A percentile compares a stretch with the other conserved stretches of the same genome.
These are phyloP conservation scores for Anguilla rostrata DNA, from an alignment of 2,113 vertebrate genomes.

Conservation along the genomic window DNA sequence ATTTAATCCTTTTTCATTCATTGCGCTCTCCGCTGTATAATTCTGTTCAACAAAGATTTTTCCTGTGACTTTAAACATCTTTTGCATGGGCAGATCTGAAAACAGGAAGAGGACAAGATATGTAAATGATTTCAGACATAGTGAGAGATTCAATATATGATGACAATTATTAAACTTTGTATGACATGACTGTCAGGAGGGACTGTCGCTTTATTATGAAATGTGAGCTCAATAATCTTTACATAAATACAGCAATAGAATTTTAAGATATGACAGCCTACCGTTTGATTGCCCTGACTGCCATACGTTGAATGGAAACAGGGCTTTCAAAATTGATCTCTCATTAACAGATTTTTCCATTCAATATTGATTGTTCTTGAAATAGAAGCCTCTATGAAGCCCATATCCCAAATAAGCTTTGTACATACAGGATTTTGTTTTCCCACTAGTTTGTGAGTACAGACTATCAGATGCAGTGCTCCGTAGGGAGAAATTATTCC, in stretches of 20 bases:
- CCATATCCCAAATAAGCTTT: neutral
- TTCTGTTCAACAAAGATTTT: too few relatives aligned
- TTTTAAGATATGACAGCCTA: neutral
- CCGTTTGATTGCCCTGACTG: neutral
- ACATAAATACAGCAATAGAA: neutral
- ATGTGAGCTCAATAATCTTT: neutral
- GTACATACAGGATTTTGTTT: neutral
- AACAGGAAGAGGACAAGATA: neutral
- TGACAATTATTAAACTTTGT: neutral
- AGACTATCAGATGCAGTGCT: neutral
- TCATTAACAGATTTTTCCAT: neutral
- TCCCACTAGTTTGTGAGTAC: neutral
- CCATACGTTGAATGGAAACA: neutral
- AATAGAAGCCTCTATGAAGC: neutral
- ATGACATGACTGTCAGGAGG: neutral
- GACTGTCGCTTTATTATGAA: neutral
- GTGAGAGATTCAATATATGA: neutral
- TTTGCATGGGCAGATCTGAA: neutral
- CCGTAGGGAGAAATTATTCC: neutral
- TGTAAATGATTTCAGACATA: neutral
- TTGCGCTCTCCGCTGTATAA: too few relatives aligned
- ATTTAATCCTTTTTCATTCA: too few relatives aligned
- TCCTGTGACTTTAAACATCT: too few relatives aligned
- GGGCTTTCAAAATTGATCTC: neutral
- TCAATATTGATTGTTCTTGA: neutral